Evolutionary conservation across 2,797 vertebrate genomes (phyloP).

Genomic region (Fistularia commersonii): DNA sequence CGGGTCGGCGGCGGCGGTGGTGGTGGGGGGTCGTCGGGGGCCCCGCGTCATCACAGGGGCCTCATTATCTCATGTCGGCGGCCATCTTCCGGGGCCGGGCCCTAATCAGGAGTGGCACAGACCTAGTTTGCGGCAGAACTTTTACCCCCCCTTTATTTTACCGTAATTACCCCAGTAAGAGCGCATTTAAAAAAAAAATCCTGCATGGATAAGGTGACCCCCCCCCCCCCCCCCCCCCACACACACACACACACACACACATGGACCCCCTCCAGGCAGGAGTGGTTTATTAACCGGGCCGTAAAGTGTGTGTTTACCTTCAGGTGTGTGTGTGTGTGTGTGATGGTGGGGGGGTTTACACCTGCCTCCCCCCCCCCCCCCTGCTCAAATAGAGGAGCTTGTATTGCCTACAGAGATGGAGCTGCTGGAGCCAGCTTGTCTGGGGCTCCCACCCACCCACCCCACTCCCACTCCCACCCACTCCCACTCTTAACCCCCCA

Average conservation of each 20-base stretch:
- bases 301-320: conserved; percentile 82
- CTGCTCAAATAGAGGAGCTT: conserved; percentile 76
- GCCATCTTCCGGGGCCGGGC: conserved; percentile 77
- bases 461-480: not conserved
- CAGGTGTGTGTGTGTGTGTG: conserved; percentile 83
- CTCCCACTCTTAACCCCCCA: conserved; percentile 18
- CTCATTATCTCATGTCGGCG: conserved; percentile 89
- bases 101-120: conserved; percentile 80
- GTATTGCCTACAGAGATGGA: conserved; percentile 92
- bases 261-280: conserved; percentile 13
- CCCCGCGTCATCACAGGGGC: conserved; percentile 77
- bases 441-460: conserved; percentile 73
- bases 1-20: too few relatives aligned
- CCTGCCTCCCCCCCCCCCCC: too few relatives aligned
- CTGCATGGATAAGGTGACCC: too few relatives aligned
- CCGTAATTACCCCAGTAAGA: too few relatives aligned
- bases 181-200: too few relatives aligned
- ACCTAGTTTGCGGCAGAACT: conserved; percentile 68
- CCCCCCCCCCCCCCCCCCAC: conserved; percentile 20
- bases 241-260: conserved; percentile 8
- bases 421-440: conserved; percentile 92
- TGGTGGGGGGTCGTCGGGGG: too few relatives aligned
- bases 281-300: conserved; percentile 69
- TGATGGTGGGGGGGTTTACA: conserved; percentile 91
- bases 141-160: too few relatives aligned